Percentiles rank a stretch among this genome's conserved stretches.
phyloP scores from a whole-genome alignment of 2,888 invertebrate species.

The Nemotelus nigrinus region DNA sequence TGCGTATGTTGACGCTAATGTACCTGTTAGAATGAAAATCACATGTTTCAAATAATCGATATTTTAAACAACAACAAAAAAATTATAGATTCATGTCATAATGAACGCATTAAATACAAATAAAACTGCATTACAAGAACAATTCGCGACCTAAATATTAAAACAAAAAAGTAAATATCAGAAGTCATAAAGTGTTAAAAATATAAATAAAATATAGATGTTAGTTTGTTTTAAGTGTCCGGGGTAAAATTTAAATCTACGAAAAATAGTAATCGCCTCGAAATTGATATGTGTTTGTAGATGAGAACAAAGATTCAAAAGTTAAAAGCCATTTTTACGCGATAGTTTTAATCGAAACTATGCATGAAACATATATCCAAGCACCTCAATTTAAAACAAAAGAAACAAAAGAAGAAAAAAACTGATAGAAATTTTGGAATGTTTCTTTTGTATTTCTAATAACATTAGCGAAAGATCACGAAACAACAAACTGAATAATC shows the following conservation, averaged over 20 bases:
- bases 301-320: too few species aligned
- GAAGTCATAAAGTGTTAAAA: background rate
- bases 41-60: constrained; percentile 25
- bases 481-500: too few species aligned
- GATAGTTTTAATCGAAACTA: too few species aligned
- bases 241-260: background rate
- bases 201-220: background rate
- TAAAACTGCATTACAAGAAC: background rate
- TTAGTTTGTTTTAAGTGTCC: background rate
- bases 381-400: too few species aligned
- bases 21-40: constrained; percentile 49
- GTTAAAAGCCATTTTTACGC: too few species aligned
- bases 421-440: too few species aligned
- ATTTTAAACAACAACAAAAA: constrained; percentile 6
- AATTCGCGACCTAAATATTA: constrained; percentile 5
- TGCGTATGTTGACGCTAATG: constrained; percentile 50
- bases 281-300: background rate
- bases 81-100: background rate
- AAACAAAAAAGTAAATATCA: background rate
- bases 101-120: background rate
- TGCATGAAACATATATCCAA: too few species aligned
- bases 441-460: too few species aligned
- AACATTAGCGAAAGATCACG: too few species aligned
- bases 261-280: background rate
- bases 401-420: too few species aligned